These are phyloP conservation scores for Oryzias celebensis DNA, from an alignment of 2,113 vertebrate species.

Conservation along the genomic window DNA sequence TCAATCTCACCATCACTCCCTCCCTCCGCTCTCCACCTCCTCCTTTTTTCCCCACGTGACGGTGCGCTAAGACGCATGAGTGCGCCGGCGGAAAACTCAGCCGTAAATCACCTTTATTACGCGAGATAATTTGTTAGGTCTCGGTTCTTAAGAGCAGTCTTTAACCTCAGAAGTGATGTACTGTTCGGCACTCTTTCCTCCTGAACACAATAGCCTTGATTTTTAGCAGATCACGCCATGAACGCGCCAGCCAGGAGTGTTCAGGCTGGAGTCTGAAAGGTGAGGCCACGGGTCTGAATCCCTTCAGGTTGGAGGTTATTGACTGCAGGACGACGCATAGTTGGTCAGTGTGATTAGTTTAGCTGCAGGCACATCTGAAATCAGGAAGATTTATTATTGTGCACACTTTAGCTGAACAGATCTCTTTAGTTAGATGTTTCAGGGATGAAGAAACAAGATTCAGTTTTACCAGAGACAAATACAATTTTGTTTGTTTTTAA, in stretches of 20 bases:
- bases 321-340: not conserved
- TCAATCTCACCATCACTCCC: slow-evolving; percentile 69
- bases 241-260: slow-evolving; percentile 11
- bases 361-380: slow-evolving; percentile 20
- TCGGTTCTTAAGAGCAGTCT: slow-evolving; percentile 17
- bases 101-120: slow-evolving; percentile 61
- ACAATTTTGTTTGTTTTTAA: no score
- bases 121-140: slow-evolving; percentile 37
- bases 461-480: no score
- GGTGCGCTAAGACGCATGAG: slow-evolving; percentile 42
- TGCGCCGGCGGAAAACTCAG: slow-evolving; percentile 33
- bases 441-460: no score
- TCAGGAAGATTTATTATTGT: not conserved
- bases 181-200: not conserved
- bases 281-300: slow-evolving; percentile 34
- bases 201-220: not conserved
- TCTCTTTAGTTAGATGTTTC: slow-evolving; percentile 1
- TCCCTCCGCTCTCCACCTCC: slow-evolving; percentile 55
- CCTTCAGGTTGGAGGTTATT: slow-evolving; percentile 30
- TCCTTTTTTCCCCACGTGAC: slow-evolving; percentile 58
- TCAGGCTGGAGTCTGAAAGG: slow-evolving; percentile 35
- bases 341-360: not conserved
- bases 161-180: slow-evolving; percentile 16
- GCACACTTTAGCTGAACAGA: not conserved
- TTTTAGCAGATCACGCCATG: no score